Base-by-base conservation (phyloP, 2,888 invertebrate species). In the Peribatodes rhomboidaria region DNA sequence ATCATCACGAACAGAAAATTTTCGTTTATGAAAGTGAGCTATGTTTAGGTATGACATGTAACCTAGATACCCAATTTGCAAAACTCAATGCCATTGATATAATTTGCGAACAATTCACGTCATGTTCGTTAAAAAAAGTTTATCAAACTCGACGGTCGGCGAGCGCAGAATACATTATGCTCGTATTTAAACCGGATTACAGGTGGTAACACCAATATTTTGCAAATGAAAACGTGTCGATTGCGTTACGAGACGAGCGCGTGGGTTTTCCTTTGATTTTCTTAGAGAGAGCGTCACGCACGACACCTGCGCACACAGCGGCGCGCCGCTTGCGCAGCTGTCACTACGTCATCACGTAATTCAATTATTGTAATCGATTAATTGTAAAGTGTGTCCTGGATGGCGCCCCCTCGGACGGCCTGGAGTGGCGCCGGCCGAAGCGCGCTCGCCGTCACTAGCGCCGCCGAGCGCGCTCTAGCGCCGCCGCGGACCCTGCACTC, bases 311-410 rank as follows among this genome's bases (percentile, higher is more conserved):
- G 85, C 82, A 90, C 76, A 90, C 85, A 84, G 75, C 74, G 69
- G 70, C 75, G 67, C 70, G 81, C 70, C 84, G 89, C 86, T 86
- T 86, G 87, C 87, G 86, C 90, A 90, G 88, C 89, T 90, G 91
- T 81, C 84, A 73, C 83, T 84, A 85, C 89, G 90, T 89, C 90
- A 89, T 81, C 81, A 74, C 77, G 80, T 87, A 84, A 83, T 86
- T 84, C 79, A 86, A 85, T 87, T 88, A 88, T 85, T 88, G 81
- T 87, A 88, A 89, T 90, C 87, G 85, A 90, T 86, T 88, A 89
- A 87, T 88, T 86, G 84, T 80, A 83, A 84, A 86, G 83, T 80
- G 85, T 88, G 84, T 86, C 78, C 75, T 75, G 82, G 75, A 55
- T 39, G 77, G 80, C 78, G 81, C 83, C 76, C 78, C 74, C 81